Evolutionary conservation across 2,113 vertebrate species (phyloP).

Genomic region (Ailuropoda melanoleuca): DNA sequence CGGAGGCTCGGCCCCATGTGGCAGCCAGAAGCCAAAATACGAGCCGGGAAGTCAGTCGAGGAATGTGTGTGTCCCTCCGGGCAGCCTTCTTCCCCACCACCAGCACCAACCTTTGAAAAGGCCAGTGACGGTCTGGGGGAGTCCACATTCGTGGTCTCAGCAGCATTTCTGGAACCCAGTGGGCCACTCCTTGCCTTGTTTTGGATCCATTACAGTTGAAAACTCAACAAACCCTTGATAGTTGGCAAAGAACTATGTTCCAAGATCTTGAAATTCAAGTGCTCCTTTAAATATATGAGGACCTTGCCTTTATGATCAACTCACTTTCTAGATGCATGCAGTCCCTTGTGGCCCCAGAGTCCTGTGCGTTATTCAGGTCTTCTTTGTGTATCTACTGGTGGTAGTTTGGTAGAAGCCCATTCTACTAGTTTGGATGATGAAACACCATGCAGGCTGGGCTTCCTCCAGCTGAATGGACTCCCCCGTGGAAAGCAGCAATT

Average conservation of each 20-base stretch:
- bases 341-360: not conserved
- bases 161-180: not conserved
- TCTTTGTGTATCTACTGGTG: not conserved
- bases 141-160: not conserved
- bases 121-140: fast-evolving
- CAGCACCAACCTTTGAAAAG: fast-evolving
- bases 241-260: not conserved
- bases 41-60: not conserved
- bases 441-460: fast-evolving
- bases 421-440: not conserved
- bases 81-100: not conserved
- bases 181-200: not conserved
- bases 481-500: not conserved
- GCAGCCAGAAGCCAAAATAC: not conserved
- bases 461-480: not conserved
- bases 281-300: not conserved
- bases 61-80: not conserved
- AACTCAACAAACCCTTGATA: not conserved
- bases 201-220: too few species aligned
- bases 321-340: fast-evolving
- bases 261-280: not conserved
- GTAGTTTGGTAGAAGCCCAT: not conserved
- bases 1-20: not conserved
- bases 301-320: not conserved
- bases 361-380: fast-evolving